Conservation (phyloP, 1,140 invertebrate genomes). For the Drosophila pandora region DNA sequence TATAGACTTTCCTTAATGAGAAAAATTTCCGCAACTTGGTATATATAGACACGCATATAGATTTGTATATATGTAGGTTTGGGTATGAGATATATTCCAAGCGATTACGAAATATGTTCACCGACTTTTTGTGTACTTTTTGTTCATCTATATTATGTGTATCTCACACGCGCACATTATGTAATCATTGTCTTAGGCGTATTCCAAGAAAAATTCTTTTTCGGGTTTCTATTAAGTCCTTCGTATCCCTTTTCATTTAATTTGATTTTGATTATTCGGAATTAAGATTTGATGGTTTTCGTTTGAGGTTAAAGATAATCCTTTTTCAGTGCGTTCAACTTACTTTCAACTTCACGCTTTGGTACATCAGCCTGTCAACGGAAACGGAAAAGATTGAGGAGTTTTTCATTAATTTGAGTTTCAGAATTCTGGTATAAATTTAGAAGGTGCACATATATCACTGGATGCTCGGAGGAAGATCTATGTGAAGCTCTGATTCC, state of each 20-base stretch:
- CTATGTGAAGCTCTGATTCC: constrained; percentile 17
- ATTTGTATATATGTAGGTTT: constrained; percentile 21
- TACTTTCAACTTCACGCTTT: constrained; percentile 84
- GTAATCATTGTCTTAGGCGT: constrained; percentile 42
- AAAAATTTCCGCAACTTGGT: constrained; percentile 42
- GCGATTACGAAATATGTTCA: constrained; percentile 74
- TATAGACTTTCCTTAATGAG: constrained; percentile 46
- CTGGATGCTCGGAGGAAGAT: constrained; percentile 25
- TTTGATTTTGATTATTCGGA: not conserved
- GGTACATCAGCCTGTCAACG: constrained; percentile 81
- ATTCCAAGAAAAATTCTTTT: constrained; percentile 14
- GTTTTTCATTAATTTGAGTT: constrained; percentile 35
- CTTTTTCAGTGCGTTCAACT: constrained; percentile 63
- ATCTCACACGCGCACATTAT: constrained; percentile 76
- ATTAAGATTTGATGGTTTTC: constrained; percentile 27
- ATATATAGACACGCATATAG: constrained; percentile 35
- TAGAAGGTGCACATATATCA: constrained; percentile 18
- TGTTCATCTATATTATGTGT: constrained; percentile 33
- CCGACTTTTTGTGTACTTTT: constrained; percentile 30
- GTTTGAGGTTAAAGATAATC: constrained; percentile 79
- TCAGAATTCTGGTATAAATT: constrained; percentile 3
- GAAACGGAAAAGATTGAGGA: constrained; percentile 51
- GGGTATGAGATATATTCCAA: constrained; percentile 43
- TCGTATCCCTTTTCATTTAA: not conserved
- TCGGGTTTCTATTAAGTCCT: not conserved